Base-by-base conservation (phyloP, 2,113 vertebrate genomes). In the Eretmochelys imbricata region DNA sequence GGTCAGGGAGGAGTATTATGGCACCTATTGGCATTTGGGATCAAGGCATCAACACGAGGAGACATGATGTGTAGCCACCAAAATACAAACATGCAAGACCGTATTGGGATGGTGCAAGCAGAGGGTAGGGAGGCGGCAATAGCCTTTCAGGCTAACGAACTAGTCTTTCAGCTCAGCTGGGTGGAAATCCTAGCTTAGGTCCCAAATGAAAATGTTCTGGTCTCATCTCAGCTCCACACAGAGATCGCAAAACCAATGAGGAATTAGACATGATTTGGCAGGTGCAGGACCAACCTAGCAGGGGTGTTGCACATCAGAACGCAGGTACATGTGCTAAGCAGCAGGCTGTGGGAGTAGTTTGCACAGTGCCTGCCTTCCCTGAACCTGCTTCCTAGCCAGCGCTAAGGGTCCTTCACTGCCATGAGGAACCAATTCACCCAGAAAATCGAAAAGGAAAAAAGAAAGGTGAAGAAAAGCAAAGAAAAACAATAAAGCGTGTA, bases 391-490 rank as follows among this genome's bases (percentile, higher is more conserved):
- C 38, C 88, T 65, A 78, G 38, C 69, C 87, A 49, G 57, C 24
- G 2, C 75, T 69, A 4, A 4, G n/a, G 11, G 3, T 54, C 78
- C 55, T 53, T 86, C 62, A 17, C 87, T 51, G 49, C 75, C 50
- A 31, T 0, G 1, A 57, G 76, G 69, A 55, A 12, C 13, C 1
- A 4, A 0, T 9, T 25, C 88, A 95, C 65, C 84, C 80, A 42
- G 16, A 65, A 11, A 54, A 72, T 0, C 2, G 25, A 91, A 59
- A 82, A 93, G 62, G 59, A 53, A 83, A 83, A 93, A 81, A 85
- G 49, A 42, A 89, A 53, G 72, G 17, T 24, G n/a, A 79, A 81
- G 76, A 89, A 96, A 97, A 95, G 62, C 89, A 75, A 91, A 91
- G 91, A 49, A 35, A 87, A 75, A 91, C 3, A 1, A 90, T 48